Conservation (phyloP, 2,888 invertebrate genomes). For the Drosophila anomalipes region DNA sequence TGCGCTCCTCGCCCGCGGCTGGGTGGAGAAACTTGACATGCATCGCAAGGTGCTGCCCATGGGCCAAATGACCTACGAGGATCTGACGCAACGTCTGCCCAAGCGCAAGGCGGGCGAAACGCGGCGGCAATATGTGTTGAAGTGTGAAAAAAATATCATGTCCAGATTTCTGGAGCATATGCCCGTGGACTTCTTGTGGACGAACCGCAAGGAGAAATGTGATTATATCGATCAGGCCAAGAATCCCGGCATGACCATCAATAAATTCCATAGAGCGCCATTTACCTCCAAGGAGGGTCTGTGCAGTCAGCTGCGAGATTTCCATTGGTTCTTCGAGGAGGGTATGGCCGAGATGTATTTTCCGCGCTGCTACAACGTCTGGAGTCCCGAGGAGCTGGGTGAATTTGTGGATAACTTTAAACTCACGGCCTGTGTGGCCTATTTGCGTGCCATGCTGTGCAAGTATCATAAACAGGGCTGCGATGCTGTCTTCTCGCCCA, state of each 20-base stretch:
- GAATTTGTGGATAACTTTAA: slow-evolving; percentile 95
- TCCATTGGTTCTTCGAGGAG: slow-evolving; percentile 94
- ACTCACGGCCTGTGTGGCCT: slow-evolving; percentile 93
- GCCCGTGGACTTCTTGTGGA: slow-evolving; percentile 95
- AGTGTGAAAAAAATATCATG: slow-evolving; percentile 90
- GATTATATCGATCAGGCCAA: slow-evolving; percentile 85
- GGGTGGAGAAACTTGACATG: slow-evolving; percentile 86
- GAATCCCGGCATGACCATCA: slow-evolving; percentile 89
- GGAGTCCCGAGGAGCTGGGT: slow-evolving; percentile 92
- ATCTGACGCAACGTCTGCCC: slow-evolving; percentile 83
- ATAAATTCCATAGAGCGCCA: slow-evolving; percentile 93
- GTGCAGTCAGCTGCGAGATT: slow-evolving; percentile 91
- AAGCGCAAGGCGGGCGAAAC: slow-evolving; percentile 84
- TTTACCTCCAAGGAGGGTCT: slow-evolving; percentile 97
- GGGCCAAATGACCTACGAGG: slow-evolving; percentile 83
- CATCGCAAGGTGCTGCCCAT: slow-evolving; percentile 82
- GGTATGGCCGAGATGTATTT: slow-evolving; percentile 92
- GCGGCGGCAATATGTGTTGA: slow-evolving; percentile 87
- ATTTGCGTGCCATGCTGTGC: slow-evolving; percentile 91
- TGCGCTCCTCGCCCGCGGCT: slow-evolving; percentile 90
- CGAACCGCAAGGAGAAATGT: slow-evolving; percentile 91
- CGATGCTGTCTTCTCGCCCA: slow-evolving; percentile 86
- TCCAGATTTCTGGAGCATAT: slow-evolving; percentile 92
- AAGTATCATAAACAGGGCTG: slow-evolving; percentile 87
- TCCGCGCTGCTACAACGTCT: slow-evolving; percentile 94